These are phyloP conservation scores for Microctenopoma stevenorrisi DNA, from an alignment of 2,797 vertebrate species.

Conservation along the genomic window DNA sequence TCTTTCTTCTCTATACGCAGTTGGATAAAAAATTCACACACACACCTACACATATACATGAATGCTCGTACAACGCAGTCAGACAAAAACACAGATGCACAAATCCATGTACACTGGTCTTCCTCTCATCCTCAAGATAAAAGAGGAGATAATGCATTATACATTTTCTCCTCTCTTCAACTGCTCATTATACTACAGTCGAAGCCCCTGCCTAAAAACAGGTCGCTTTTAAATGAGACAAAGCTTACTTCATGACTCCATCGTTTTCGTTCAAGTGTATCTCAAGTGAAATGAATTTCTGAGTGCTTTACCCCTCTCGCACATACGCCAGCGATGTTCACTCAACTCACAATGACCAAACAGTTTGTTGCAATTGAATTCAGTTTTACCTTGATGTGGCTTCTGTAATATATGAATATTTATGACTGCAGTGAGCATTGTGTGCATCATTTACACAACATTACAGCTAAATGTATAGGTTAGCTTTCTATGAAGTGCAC, in stretches of 20 bases:
- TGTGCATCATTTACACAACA: constrained; percentile 52
- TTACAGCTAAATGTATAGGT: constrained; percentile 31
- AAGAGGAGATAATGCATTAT: constrained; percentile 70
- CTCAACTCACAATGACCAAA: constrained; percentile 14
- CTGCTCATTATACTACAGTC: constrained; percentile 70
- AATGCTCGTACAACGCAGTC: background rate
- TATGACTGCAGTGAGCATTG: constrained; percentile 31
- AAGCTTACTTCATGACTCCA: constrained; percentile 36
- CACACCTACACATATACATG: constrained; percentile 8
- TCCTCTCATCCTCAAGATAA: constrained; percentile 71
- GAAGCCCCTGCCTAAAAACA: constrained; percentile 62
- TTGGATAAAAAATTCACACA: constrained; percentile 28
- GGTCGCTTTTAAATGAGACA: constrained; percentile 56
- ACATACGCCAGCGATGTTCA: constrained; percentile 3
- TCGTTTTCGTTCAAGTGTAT: constrained; percentile 38
- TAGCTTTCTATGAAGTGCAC: constrained; percentile 31
- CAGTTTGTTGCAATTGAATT: constrained; percentile 17
- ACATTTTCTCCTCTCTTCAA: constrained; percentile 63
- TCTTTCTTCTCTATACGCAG: constrained; percentile 20
- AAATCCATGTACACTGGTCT: constrained; percentile 71
- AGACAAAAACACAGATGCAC: constrained; percentile 32
- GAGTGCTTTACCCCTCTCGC: background rate
- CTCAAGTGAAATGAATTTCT: constrained; percentile 1
- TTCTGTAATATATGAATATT: constrained; percentile 44
- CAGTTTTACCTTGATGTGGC: constrained; percentile 8